Conservation (phyloP, 2,888 invertebrate genomes). For the Hydraecia micacea region DNA sequence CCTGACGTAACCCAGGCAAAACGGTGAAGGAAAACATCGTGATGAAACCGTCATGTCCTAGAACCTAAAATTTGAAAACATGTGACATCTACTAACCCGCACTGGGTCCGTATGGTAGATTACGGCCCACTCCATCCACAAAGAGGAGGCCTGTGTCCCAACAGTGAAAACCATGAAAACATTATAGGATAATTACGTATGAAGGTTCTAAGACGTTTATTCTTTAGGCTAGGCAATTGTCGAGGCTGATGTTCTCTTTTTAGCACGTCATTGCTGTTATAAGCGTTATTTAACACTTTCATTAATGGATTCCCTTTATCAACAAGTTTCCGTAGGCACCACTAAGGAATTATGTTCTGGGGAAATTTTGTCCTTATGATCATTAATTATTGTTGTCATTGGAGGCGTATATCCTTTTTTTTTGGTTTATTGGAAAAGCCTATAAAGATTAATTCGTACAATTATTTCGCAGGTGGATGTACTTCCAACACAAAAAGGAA, state of each 20-base stretch:
- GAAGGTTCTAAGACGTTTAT: too few species aligned
- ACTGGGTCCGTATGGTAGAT: background rate
- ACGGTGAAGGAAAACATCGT: background rate
- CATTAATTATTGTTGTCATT: background rate
- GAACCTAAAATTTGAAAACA: background rate
- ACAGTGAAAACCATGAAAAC: background rate
- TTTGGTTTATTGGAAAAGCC: background rate
- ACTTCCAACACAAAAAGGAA: slow-evolving; percentile 91
- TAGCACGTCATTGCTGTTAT: background rate
- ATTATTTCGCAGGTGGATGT: slow-evolving; percentile 91
- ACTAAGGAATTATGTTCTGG: background rate
- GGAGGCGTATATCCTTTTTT: background rate
- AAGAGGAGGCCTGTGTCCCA: background rate
- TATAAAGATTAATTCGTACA: background rate
- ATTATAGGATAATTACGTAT: background rate
- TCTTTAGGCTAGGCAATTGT: too few species aligned
- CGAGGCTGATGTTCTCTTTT: background rate
- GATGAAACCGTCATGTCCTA: background rate
- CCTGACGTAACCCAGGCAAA: background rate
- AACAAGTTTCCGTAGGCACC: background rate
- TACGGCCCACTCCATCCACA: background rate
- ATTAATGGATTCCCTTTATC: too few species aligned
- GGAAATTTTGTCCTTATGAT: background rate
- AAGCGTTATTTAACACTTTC: background rate
- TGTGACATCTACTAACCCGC: background rate